Conservation (phyloP, 2,797 vertebrate genomes). For the Channa striata region DNA sequence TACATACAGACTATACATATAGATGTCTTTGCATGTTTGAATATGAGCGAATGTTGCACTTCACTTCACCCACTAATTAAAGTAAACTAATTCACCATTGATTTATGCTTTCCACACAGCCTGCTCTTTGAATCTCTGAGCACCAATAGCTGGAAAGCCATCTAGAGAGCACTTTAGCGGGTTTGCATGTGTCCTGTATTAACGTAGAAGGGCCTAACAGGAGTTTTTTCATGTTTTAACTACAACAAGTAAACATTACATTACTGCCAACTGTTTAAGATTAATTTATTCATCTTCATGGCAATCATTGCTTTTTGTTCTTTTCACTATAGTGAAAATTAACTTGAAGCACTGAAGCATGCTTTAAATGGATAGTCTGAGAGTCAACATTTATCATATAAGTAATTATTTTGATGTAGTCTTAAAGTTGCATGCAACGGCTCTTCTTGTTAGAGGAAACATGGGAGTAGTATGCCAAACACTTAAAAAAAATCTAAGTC, state of each 20-base stretch:
- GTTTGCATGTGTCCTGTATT: conserved; percentile 41
- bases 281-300: not conserved
- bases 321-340: conserved; percentile 2
- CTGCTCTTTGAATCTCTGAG: conserved; percentile 70
- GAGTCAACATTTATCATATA: not conserved
- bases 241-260: not conserved
- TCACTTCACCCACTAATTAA: conserved; percentile 52
- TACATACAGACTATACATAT: conserved; percentile 10
- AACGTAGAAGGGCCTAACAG: not conserved
- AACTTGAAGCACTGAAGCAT: not conserved
- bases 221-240: conserved; percentile 15
- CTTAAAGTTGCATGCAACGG: not conserved
- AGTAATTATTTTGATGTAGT: not conserved
- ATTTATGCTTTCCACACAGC: conserved; percentile 58
- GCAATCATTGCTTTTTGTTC: not conserved
- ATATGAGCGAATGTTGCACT: conserved; percentile 35
- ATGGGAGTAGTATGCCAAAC: not conserved
- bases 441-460: not conserved
- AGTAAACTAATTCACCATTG: conserved; percentile 58
- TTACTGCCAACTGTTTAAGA: not conserved
- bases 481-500: not conserved
- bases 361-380: not conserved
- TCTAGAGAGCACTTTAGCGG: conserved; percentile 37
- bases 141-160: conserved; percentile 51
- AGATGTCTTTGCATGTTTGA: conserved; percentile 40